Conservation (phyloP, 1,140 invertebrate species). For the Arion vulgaris region DNA sequence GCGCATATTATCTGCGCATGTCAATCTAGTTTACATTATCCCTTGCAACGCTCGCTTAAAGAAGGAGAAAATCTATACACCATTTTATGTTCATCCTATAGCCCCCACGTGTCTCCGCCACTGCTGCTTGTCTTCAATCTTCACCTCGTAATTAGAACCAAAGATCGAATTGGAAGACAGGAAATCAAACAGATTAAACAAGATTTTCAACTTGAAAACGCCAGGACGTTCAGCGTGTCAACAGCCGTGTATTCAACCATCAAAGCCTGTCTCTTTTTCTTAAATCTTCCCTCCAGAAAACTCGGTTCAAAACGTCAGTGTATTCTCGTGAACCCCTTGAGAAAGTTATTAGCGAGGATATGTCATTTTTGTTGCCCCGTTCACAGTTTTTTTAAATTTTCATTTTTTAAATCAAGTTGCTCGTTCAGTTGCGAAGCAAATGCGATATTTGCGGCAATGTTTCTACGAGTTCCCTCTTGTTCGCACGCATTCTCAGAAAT, state of each 20-base stretch:
- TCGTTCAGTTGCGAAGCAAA: no score
- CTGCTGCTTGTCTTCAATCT: not conserved
- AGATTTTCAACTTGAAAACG: conserved; percentile 1
- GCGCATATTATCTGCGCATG: no score
- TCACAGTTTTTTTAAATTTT: no score
- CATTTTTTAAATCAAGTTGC: no score
- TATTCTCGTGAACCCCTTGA: not conserved
- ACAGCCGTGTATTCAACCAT: not conserved
- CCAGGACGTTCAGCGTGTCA: not conserved
- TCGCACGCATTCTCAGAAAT: no score
- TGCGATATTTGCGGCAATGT: no score
- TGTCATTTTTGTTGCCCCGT: not conserved
- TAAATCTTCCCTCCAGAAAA: not conserved
- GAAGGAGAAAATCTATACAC: no score
- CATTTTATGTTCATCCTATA: no score
- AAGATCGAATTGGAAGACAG: conserved; percentile 10
- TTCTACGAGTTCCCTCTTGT: no score
- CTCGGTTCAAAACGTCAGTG: not conserved
- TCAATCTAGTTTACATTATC: no score
- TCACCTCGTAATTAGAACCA: not conserved
- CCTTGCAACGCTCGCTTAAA: no score
- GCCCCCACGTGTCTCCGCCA: not conserved
- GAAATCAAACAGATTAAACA: conserved; percentile 22
- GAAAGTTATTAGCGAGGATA: not conserved
- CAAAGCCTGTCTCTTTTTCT: not conserved